Base-by-base conservation (phyloP, 2,888 invertebrate genomes). In the Meta bourneti region DNA sequence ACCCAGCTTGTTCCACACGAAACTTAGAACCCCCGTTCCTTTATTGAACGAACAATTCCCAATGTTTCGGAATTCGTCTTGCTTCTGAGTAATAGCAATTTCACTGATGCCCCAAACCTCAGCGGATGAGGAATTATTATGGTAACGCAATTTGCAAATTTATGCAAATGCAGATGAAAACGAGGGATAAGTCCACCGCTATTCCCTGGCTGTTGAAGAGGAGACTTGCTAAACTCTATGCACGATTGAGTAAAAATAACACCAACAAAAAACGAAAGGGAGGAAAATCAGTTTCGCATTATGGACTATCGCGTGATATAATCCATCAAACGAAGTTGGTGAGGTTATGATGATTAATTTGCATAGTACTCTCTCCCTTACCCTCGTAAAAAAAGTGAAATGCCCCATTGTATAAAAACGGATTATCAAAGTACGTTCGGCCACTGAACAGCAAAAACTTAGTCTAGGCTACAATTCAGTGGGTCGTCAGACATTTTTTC, bases 281-380 rank as follows among this genome's bases (percentile, higher is more conserved):
- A n/a, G 34, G 48, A 79, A 78, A 86, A 86, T 86, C 86, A 86
- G 86, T 86, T 86, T 79, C 78, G 71, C 78, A 86, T 86, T 86
- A 79, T 86, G 69, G 78, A 69, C 54, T 78, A 78, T 86, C 86
- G 86, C 86, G 86, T 86, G 86, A 75, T 70, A 54, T 86, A 86
- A 86, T 86, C 86, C 79, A 79, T 86, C 86, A 86, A 52, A 72
- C 34, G 19, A 70, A 19, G 86, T 70, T 54, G 78, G 71, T 49
- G 79, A 86, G 78, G 86, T 71, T 78, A 79, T 51, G 51, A 86
- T 86, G 86, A 86, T 79, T 79, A 86, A 86, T 86, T 86, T 86
- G 71, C 79, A 79, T 86, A 86, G 70, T 79, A 79, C 70, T 86
- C 79, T 51, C 52, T 77, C 16, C 34, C 34, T 34, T 61, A 61